Evolutionary conservation across 92 coral and sea anemone species (phyloP).

Genomic region (Muricea muricata): DNA sequence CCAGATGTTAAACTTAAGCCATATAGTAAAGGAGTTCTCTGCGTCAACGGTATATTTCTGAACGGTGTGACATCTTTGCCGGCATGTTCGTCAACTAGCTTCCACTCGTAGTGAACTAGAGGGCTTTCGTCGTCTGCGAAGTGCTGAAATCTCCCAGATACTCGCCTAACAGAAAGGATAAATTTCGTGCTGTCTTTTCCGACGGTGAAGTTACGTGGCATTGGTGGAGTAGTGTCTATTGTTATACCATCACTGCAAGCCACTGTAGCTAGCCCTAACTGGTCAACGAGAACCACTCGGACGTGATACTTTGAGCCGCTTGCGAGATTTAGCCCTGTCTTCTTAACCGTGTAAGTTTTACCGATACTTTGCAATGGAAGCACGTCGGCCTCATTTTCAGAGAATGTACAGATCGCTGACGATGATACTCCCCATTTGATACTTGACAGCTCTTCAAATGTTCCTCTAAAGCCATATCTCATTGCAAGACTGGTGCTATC

Average conservation of each 20-base stretch:
- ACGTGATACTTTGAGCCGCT: conserved; percentile 73
- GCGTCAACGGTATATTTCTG: conserved; percentile 68
- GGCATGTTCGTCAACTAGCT: conserved; percentile 48
- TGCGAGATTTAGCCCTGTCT: conserved; percentile 69
- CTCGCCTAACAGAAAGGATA: conserved; percentile 74
- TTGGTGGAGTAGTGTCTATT: conserved; percentile 89
- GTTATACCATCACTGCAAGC: conserved; percentile 90
- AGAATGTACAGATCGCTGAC: conserved; percentile 66
- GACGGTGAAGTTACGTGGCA: conserved; percentile 47
- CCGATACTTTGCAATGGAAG: conserved; percentile 77
- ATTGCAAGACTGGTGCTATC: conserved; percentile 68
- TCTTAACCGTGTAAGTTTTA: conserved; percentile 74
- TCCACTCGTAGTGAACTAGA: conserved; percentile 83
- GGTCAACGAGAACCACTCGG: conserved; percentile 75
- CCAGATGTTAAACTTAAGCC: conserved; percentile 73
- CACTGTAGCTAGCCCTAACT: conserved; percentile 76
- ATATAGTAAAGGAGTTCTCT: conserved; percentile 78
- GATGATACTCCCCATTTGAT: conserved; percentile 89
- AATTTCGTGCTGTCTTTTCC: conserved; percentile 62
- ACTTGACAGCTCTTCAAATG: conserved; percentile 55
- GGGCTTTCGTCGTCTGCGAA: conserved; percentile 86
- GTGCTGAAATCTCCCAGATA: conserved; percentile 69
- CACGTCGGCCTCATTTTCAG: conserved; percentile 73
- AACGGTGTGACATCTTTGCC: conserved; percentile 64
- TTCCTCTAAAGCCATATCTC: conserved; percentile 70